A percentile compares a stretch with the other conserved stretches of the same genome.
Conservation (phyloP, 2,797 vertebrate genomes). For the Melanotaenia pygmaea region DNA sequence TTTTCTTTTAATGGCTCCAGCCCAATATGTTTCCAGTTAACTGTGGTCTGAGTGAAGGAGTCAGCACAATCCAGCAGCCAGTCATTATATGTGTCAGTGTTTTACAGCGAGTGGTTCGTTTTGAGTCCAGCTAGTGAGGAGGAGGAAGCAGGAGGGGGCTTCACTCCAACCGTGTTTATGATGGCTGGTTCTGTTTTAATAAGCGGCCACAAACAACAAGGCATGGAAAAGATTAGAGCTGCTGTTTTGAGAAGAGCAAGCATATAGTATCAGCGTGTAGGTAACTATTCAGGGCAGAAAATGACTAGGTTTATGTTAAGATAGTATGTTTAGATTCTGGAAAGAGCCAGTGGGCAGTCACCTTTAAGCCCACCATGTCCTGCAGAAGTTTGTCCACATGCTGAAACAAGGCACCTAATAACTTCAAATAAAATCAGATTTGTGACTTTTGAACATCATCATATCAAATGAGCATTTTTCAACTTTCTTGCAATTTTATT, state of each 20-base stretch:
- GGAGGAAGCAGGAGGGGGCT: conserved; percentile 55
- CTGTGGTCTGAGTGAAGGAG: conserved; percentile 68
- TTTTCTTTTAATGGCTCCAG: conserved; percentile 48
- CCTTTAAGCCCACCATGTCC: conserved; percentile 3
- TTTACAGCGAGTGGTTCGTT: conserved; percentile 64
- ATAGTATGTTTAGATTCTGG: conserved; percentile 17
- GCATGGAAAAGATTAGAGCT: conserved; percentile 22
- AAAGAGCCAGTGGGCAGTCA: background rate
- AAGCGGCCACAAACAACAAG: conserved; percentile 34
- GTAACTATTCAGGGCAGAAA: conserved; percentile 27
- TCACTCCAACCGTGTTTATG: conserved; percentile 42
- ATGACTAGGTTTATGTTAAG: conserved; percentile 18
- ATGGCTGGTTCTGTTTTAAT: conserved; percentile 52
- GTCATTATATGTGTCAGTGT: conserved; percentile 77
- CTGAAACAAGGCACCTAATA: background rate
- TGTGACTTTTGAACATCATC: background rate
- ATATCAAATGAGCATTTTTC: background rate
- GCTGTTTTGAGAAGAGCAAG: conserved; percentile 26
- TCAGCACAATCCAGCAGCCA: conserved; percentile 76
- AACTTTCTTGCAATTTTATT: no score
- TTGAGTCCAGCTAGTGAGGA: conserved; percentile 35
- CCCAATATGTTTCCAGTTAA: conserved; percentile 80
- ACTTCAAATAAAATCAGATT: background rate
- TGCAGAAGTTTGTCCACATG: conserved; percentile 21
- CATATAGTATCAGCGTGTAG: conserved; percentile 13